A percentile compares a stretch with the other conserved stretches of the same genome.
These are phyloP conservation scores for Engraulis encrasicolus DNA, from an alignment of 2,113 vertebrate species.

Conservation along the genomic window DNA sequence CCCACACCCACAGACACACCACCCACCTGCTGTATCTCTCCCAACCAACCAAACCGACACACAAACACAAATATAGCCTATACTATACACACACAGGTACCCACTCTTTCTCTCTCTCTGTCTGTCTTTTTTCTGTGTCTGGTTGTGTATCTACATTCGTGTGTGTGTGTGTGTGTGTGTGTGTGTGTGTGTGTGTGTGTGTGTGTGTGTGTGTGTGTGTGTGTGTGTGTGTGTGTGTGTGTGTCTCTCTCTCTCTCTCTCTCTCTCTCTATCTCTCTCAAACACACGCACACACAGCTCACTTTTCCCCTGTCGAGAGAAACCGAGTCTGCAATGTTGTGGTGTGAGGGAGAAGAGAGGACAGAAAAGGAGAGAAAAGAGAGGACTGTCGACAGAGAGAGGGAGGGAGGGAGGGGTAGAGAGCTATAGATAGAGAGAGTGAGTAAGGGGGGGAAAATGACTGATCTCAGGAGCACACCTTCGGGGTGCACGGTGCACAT, in stretches of 20 bases:
- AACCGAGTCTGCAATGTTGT: conserved; percentile 84
- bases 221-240: no score
- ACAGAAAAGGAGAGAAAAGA: conserved; percentile 35
- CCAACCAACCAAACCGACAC: background rate
- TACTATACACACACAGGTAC: background rate
- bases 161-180: no score
- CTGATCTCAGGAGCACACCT: conserved; percentile 73
- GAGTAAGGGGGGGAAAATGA: conserved; percentile 57
- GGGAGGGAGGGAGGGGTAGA: conserved; percentile 25
- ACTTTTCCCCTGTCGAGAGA: conserved; percentile 82
- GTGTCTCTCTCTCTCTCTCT: no score
- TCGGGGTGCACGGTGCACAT: conserved; percentile 86
- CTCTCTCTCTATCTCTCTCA: background rate
- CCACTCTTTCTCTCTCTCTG: no score
- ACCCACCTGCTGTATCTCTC: background rate
- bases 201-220: no score
- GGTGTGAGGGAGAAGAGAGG: conserved; percentile 86
- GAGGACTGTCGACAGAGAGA: conserved; percentile 53
- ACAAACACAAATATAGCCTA: background rate
- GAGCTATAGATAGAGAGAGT: background rate
- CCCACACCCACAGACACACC: background rate
- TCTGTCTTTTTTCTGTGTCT: no score
- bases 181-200: no score
- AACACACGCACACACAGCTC: background rate
- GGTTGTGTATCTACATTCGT: no score